Percentiles rank a stretch among this genome's conserved stretches.
These are phyloP conservation scores for Crotalus adamanteus DNA, from an alignment of 2,797 vertebrate species.

Conservation along the genomic window DNA sequence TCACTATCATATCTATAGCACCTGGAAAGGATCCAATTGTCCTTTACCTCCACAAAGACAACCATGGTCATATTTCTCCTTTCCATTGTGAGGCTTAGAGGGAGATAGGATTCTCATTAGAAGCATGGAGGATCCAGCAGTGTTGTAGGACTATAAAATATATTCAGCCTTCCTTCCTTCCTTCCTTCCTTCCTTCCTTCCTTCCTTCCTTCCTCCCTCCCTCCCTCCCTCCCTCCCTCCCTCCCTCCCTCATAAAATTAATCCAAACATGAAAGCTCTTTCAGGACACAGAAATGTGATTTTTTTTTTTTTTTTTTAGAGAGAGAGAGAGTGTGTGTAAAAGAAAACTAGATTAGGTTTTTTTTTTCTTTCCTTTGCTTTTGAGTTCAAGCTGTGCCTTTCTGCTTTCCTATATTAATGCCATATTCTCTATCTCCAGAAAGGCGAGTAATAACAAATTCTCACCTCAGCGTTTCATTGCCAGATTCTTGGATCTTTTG, in stretches of 20 bases:
- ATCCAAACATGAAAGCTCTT: not conserved
- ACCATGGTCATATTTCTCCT: not conserved
- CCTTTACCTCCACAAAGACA: not conserved
- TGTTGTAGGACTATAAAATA: not conserved
- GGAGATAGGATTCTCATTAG: not conserved
- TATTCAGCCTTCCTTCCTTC: not conserved
- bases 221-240: not conserved
- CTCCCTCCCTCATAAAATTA: not conserved
- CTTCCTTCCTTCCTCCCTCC: not conserved
- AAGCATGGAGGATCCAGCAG: not conserved
- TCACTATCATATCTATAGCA: not conserved
- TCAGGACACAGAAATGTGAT: not conserved
- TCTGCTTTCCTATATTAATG: not conserved
- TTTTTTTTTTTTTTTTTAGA: not conserved
- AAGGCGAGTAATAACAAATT: conserved; percentile 9
- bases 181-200: not conserved
- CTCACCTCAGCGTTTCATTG: not conserved
- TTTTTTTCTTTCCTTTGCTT: not conserved
- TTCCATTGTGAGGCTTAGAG: not conserved
- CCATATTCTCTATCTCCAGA: not conserved
- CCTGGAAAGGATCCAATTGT: not conserved
- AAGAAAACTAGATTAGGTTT: not conserved
- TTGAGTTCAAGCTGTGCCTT: not conserved
- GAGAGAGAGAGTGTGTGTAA: no score
- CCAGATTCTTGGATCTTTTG: not conserved